Evolutionary conservation across 1,140 invertebrate genomes (phyloP).

Genomic region (Pissodes strobi): DNA sequence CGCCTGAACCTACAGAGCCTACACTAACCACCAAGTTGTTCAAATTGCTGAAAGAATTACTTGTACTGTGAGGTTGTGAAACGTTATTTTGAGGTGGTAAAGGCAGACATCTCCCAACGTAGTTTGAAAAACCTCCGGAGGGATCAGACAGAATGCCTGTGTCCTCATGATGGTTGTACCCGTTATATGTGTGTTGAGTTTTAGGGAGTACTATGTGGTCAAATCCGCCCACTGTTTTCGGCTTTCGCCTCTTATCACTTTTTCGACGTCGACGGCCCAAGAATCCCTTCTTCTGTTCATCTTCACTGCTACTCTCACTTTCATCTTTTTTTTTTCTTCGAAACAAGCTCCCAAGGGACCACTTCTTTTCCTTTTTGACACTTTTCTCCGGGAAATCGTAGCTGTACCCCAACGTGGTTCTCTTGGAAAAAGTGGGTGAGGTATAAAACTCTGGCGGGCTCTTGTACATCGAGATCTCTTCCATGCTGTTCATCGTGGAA

Average conservation of each 20-base stretch:
- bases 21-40: slow-evolving; percentile 27
- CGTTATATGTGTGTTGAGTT: slow-evolving; percentile 23
- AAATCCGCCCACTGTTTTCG: slow-evolving; percentile 44
- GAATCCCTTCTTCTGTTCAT: slow-evolving; percentile 61
- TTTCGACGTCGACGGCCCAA: slow-evolving; percentile 57
- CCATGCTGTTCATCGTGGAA: slow-evolving; percentile 48
- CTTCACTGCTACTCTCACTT: slow-evolving; percentile 65
- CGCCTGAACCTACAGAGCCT: slow-evolving; percentile 52
- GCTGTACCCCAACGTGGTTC: slow-evolving; percentile 41
- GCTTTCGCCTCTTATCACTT: slow-evolving; percentile 53
- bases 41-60: slow-evolving; percentile 23
- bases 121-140: slow-evolving; percentile 56
- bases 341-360: slow-evolving; percentile 74
- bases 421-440: slow-evolving; percentile 41
- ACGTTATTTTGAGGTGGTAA: slow-evolving; percentile 50
- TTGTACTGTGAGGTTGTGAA: slow-evolving; percentile 5
- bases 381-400: slow-evolving; percentile 52
- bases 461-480: slow-evolving; percentile 45
- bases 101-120: slow-evolving; percentile 54
- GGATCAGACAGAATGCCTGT: slow-evolving; percentile 53
- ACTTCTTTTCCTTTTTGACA: slow-evolving; percentile 67
- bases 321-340: slow-evolving; percentile 69
- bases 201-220: slow-evolving; percentile 50
- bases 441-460: slow-evolving; percentile 36
- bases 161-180: slow-evolving; percentile 56